phyloP scores from a whole-genome alignment of 1,140 invertebrate genomes.

The Leptoteleia sp. region DNA sequence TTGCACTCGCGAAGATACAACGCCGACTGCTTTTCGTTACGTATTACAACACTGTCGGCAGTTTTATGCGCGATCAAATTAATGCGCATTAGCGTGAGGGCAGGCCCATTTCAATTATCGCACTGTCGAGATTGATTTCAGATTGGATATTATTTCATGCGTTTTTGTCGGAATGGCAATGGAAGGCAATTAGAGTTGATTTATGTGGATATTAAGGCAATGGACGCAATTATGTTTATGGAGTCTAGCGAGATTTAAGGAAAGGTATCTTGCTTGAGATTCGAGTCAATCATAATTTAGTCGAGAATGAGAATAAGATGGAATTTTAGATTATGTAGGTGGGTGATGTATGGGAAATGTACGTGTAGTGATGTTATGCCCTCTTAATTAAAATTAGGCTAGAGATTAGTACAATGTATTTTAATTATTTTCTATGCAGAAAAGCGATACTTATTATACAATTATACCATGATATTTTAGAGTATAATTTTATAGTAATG shows the following conservation, averaged over 20 bases:
- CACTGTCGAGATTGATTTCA: conserved; percentile 4
- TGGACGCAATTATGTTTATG: not conserved
- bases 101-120: conserved; percentile 26
- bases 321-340: no score
- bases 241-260: not conserved
- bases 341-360: no score
- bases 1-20: conserved; percentile 1
- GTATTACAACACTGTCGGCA: conserved; percentile 8
- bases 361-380: no score
- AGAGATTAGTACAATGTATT: no score
- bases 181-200: conserved; percentile 23
- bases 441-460: no score
- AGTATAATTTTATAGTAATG: no score
- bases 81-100: conserved; percentile 15
- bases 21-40: not conserved
- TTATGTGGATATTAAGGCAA: conserved; percentile 14
- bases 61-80: conserved; percentile 25
- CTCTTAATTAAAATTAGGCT: no score
- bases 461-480: no score
- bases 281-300: no score
- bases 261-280: no score
- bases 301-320: no score
- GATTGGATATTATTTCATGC: conserved; percentile 10
- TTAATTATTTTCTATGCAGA: no score
- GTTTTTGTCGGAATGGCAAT: conserved; percentile 4